These are phyloP conservation scores for Nebria brevicollis DNA, from an alignment of 2,888 invertebrate species.

Conservation along the genomic window DNA sequence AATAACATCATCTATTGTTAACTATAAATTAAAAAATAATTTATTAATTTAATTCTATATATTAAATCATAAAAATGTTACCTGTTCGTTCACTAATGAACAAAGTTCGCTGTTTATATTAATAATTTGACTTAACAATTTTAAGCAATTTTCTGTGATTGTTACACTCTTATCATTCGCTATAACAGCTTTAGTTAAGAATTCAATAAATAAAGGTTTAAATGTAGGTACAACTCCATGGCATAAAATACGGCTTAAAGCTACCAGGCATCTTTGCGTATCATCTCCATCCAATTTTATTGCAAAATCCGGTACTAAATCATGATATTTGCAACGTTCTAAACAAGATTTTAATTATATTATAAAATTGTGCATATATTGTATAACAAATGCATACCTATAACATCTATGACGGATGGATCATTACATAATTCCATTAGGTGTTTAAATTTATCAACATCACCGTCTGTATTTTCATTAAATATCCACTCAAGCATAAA, in stretches of 20 bases:
- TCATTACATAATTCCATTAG: constrained; percentile 32
- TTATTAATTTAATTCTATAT: neutral
- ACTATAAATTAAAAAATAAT: constrained; percentile 10
- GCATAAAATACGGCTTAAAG: neutral
- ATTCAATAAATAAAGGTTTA: constrained; percentile 26
- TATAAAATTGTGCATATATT: neutral
- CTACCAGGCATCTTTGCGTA: constrained; percentile 5
- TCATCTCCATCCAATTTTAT: constrained; percentile 20
- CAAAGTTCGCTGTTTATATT: constrained; percentile 9
- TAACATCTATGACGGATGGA: constrained; percentile 25
- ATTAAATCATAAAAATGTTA: neutral
- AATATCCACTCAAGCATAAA: constrained; percentile 56
- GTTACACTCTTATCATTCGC: constrained; percentile 13
- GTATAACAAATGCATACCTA: constrained; percentile 15
- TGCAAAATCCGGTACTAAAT: constrained; percentile 32
- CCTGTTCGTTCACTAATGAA: neutral
- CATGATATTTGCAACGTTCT: constrained; percentile 34
- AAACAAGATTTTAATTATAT: constrained; percentile 3
- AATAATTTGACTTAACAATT: constrained; percentile 32
- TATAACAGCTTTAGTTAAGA: constrained; percentile 26
- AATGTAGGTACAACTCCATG: constrained; percentile 14
- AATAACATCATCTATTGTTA: constrained; percentile 51
- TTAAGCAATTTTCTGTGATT: constrained; percentile 13
- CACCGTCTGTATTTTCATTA: constrained; percentile 48
- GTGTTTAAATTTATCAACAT: constrained; percentile 23